Conservation (phyloP, 2,888 invertebrate species). For the Thereva unica region DNA sequence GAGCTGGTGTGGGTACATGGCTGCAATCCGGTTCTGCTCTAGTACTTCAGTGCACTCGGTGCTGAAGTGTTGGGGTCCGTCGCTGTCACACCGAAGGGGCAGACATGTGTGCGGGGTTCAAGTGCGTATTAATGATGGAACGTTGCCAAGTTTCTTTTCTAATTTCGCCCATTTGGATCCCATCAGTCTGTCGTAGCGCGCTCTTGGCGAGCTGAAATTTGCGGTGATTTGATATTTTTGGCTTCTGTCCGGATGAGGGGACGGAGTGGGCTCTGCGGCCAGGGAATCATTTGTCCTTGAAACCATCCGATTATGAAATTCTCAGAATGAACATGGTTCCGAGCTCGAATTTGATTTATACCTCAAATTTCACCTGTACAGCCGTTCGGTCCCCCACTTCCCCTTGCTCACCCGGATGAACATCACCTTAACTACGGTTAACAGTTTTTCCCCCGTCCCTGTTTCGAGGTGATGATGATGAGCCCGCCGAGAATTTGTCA, state of each 20-base stretch:
- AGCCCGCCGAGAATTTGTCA: not conserved
- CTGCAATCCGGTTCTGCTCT: not conserved
- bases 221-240: conserved; percentile 24
- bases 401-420: no score
- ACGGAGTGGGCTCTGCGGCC: conserved; percentile 2
- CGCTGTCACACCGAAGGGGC: not conserved
- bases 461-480: no score
- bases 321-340: not conserved
- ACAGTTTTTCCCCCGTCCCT: no score
- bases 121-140: conserved; percentile 14
- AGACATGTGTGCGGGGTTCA: not conserved
- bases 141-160: conserved; percentile 27
- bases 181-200: conserved; percentile 20
- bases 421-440: no score
- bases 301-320: conserved; percentile 21
- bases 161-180: conserved; percentile 11
- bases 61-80: not conserved
- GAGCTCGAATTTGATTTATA: no score
- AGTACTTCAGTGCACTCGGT: conserved; percentile 5
- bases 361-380: no score
- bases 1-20: conserved; percentile 11
- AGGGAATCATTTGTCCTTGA: conserved; percentile 20
- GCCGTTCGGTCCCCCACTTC: no score
- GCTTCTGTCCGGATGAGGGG: conserved; percentile 1
- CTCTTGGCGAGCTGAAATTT: conserved; percentile 23